Evolutionary conservation across 1,140 invertebrate species (phyloP), one percentile per base, ranked within the genome.

Genomic region (Trichonephila clavata): DNA sequence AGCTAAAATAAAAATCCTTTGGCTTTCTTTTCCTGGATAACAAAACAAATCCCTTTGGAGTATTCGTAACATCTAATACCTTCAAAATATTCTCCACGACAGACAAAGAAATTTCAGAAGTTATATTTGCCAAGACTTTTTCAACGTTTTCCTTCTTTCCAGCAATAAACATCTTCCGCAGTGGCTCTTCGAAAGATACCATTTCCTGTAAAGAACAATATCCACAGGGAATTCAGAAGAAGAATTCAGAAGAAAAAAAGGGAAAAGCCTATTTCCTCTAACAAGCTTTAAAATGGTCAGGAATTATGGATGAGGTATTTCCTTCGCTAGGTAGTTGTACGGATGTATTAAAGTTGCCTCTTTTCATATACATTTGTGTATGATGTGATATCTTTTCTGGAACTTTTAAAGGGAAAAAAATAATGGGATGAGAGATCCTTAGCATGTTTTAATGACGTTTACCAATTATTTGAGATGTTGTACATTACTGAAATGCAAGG

Each of bases 261-360:
- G 57, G 8, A 50, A 59, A 86, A 60, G 39, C 21, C 84, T 86
- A 60, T 86, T 86, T 86, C 57, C 50, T 60, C 27, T 86, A 86
- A 86, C 84, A 86, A 86, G 84, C 84, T 61, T 59, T 86, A 86
- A 86, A 60, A 86, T 60, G 59, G 59, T 86, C 13, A 27, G 84
- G 84, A 86, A 86, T 86, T 86, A 86, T 86, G 84, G 84, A 86
- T 86, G 84, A 86, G 84, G 61, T n/a, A 60, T 86, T 32, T 86
- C 57, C 84, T 61, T 18, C 84, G 13, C 24, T 24, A 59, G 59
- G 32, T n/a, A 86, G 81, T 84, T 59, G n/a, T n/a, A 68, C 65
- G 21, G 65, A 68, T 68, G 50, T 84, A n/a, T 57, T 77, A 14
- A 18, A 27, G 24, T 24, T 39, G 16, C 68, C 16, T 77, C 50